Percentiles rank a stretch among this genome's conserved stretches.
Conservation (phyloP, 2,888 invertebrate genomes). For the Philhelius pedissequus region DNA sequence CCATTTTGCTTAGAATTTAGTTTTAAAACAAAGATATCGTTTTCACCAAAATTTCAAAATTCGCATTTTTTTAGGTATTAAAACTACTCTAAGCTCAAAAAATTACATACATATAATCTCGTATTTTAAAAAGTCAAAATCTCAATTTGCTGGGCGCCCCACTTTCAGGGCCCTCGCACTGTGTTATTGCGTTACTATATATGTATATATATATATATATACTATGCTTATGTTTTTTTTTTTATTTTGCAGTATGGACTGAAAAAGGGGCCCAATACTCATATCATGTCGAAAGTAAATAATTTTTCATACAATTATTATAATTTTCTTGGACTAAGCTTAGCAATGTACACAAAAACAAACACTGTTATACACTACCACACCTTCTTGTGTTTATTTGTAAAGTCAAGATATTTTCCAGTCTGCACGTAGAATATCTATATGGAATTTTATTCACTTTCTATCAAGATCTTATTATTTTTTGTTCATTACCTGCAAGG, state of each 20-base stretch:
- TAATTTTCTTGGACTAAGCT: neutral
- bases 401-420: neutral
- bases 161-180: neutral
- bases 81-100: too few species aligned
- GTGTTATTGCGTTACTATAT: neutral
- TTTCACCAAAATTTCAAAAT: too few species aligned
- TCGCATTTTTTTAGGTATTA: too few species aligned
- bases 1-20: too few species aligned
- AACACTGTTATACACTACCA: neutral
- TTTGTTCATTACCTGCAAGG: neutral
- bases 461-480: constrained; percentile 18
- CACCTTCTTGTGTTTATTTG: constrained; percentile 1
- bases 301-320: neutral
- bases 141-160: neutral
- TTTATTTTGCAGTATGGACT: neutral
- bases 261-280: neutral
- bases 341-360: neutral
- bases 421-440: neutral
- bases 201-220: too few species aligned
- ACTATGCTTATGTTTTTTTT: neutral
- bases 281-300: constrained; percentile 1
- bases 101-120: too few species aligned
- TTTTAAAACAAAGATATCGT: too few species aligned
- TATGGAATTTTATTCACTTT: constrained; percentile 40
- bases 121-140: too few species aligned